A percentile compares a stretch with the other conserved stretches of the same genome.
These are phyloP conservation scores for Acleris cristana DNA, from an alignment of 2,888 invertebrate species.

Conservation along the genomic window DNA sequence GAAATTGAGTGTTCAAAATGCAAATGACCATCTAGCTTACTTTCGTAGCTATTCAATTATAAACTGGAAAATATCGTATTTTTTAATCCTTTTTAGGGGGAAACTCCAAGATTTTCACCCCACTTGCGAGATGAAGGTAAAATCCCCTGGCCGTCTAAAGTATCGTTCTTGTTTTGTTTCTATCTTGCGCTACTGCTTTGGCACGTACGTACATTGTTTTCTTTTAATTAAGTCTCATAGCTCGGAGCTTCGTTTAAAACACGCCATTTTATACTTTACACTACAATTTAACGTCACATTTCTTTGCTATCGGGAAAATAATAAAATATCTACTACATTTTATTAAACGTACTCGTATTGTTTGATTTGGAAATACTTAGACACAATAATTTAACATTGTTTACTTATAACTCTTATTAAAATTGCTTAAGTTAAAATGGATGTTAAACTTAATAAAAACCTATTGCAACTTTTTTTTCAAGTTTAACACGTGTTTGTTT, in stretches of 20 bases:
- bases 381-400: no score
- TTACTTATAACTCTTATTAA: no score
- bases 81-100: not conserved
- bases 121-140: not conserved
- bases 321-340: no score
- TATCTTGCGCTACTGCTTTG: conserved; percentile 1
- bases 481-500: no score
- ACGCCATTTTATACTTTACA: conserved; percentile 8
- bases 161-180: conserved; percentile 1
- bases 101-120: not conserved
- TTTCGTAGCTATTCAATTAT: not conserved
- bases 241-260: conserved; percentile 38
- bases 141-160: not conserved
- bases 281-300: not conserved
- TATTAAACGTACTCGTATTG: no score
- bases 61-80: not conserved
- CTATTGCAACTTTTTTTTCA: no score
- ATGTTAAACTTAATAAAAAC: no score
- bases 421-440: no score
- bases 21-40: not conserved
- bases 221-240: conserved; percentile 38
- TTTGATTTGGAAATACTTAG: no score
- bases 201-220: conserved; percentile 39
- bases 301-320: not conserved
- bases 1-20: no score